phyloP scores from a whole-genome alignment of 1,140 invertebrate species.

The Ostrea denselamellosa region DNA sequence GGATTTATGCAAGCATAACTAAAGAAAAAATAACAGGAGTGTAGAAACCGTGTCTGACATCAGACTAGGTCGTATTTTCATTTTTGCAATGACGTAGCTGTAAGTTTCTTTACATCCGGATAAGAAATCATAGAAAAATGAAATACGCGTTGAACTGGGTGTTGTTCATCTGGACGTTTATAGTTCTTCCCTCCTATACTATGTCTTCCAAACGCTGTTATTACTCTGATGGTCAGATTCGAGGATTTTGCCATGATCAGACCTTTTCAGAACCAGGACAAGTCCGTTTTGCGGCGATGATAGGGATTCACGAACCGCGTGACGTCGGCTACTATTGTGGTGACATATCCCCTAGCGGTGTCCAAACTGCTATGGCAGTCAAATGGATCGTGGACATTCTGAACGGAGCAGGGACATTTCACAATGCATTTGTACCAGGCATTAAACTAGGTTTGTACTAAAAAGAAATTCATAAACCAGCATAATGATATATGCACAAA shows the following conservation, averaged over 20 bases:
- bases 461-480: no score
- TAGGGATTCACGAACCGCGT: not conserved
- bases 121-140: not conserved
- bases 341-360: constrained; percentile 27
- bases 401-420: not conserved
- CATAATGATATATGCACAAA: no score
- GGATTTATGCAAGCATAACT: not conserved
- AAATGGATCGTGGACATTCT: constrained; percentile 31
- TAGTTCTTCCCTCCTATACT: not conserved
- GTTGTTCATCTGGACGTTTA: not conserved
- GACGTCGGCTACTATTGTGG: not conserved
- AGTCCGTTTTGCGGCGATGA: not conserved
- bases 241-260: constrained; percentile 4
- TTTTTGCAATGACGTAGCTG: not conserved
- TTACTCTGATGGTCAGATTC: not conserved
- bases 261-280: not conserved
- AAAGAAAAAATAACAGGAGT: not conserved
- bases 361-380: constrained; percentile 27
- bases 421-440: constrained; percentile 14
- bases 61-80: not conserved
- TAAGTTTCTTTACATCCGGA: not conserved
- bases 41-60: not conserved
- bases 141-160: not conserved
- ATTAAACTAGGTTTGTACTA: constrained; percentile 1
- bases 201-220: not conserved